Conservation (phyloP, 1,140 invertebrate genomes). For the Lepidurus couesii region DNA sequence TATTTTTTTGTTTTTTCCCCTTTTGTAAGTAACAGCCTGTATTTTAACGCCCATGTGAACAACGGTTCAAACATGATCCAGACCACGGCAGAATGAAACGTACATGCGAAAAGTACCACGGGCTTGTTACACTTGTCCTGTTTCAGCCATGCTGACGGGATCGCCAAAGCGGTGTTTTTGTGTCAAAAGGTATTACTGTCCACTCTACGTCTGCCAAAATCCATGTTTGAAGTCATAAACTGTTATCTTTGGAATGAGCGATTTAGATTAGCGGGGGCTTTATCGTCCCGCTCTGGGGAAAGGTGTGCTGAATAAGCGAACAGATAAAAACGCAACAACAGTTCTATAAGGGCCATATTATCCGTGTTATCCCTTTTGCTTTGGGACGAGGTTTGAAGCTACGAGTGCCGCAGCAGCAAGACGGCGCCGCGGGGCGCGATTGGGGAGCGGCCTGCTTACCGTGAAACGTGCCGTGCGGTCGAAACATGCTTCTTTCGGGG, state of each 20-base stretch:
- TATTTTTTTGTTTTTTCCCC: too few relatives aligned
- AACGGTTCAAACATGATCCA: too few relatives aligned
- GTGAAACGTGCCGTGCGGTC: conserved; percentile 16
- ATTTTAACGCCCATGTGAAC: too few relatives aligned
- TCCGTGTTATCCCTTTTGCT: conserved; percentile 12
- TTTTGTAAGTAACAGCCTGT: too few relatives aligned
- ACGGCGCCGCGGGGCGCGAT: conserved; percentile 19
- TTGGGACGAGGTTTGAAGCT: not conserved
- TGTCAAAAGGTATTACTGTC: too few relatives aligned
- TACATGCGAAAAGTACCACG: too few relatives aligned
- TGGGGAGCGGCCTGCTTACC: not conserved
- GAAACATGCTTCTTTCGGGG: conserved; percentile 8
- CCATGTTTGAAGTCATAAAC: not conserved
- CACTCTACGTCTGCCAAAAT: too few relatives aligned
- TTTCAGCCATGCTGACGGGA: too few relatives aligned
- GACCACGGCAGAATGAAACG: too few relatives aligned
- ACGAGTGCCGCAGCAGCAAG: conserved; percentile 8
- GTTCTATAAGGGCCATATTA: conserved; percentile 11
- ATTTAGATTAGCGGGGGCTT: not conserved
- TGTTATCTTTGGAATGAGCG: not conserved
- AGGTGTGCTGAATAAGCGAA: not conserved
- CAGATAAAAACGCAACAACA: not conserved
- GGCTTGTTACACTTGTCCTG: too few relatives aligned
- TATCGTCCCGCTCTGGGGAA: not conserved
- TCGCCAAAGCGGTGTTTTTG: too few relatives aligned